Conservation (phyloP, 2,113 vertebrate genomes). For the Columbina picui region DNA sequence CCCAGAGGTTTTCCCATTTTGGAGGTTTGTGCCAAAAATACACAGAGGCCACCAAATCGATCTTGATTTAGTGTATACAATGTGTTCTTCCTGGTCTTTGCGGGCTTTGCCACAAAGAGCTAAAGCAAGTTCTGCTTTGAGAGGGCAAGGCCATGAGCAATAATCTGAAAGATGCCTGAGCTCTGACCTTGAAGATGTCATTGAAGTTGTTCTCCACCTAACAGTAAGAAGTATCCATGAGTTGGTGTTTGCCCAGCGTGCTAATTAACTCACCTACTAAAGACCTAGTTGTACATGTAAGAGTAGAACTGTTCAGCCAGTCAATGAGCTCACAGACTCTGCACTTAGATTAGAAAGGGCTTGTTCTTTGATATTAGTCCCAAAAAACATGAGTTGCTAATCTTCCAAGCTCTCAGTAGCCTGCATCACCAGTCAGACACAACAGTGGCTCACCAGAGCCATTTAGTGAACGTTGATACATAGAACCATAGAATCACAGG, state of each 20-base stretch:
- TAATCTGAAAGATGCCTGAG: background rate
- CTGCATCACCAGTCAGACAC: background rate
- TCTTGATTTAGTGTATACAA: background rate
- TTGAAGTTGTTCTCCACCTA: background rate
- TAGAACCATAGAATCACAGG: too few species aligned
- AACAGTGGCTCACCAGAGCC: too few species aligned
- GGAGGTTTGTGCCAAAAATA: background rate
- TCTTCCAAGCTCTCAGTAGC: background rate
- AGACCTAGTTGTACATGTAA: background rate
- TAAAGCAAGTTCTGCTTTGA: background rate
- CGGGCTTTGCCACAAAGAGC: background rate
- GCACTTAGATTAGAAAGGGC: background rate
- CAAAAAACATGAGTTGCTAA: background rate
- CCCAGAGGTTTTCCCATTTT: background rate
- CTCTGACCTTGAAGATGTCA: background rate
- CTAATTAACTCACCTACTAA: background rate
- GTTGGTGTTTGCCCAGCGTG: background rate
- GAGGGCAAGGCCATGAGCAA: background rate
- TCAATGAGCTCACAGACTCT: background rate
- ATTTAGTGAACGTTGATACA: background rate
- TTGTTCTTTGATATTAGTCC: background rate
- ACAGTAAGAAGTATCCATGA: background rate
- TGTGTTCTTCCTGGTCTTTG: background rate
- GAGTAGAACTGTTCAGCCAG: background rate
- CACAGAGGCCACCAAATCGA: background rate